Evolutionary conservation across 2,113 vertebrate species (phyloP).

Genomic region (Ondatra zibethicus): DNA sequence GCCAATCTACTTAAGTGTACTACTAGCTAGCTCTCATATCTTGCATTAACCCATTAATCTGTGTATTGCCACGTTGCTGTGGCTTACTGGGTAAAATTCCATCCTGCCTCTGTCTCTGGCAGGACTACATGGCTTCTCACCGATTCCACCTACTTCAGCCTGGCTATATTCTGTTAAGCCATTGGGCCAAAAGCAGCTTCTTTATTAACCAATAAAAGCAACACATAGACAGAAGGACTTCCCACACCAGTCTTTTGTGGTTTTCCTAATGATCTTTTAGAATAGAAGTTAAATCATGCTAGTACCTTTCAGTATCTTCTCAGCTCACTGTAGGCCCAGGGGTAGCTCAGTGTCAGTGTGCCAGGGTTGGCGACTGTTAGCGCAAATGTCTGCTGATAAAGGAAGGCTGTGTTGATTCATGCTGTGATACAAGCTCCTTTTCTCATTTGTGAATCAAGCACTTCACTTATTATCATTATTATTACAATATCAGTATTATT

Average conservation of each 20-base stretch:
- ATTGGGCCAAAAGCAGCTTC: no score
- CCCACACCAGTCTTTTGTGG: background rate
- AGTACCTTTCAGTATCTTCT: background rate
- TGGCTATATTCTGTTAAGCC: no score
- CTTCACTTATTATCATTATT: slow-evolving; percentile 10
- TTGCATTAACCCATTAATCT: no score
- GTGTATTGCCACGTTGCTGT: no score
- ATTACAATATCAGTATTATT: background rate
- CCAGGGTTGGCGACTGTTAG: background rate
- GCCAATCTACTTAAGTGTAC: no score
- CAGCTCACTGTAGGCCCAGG: background rate
- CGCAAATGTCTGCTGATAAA: background rate
- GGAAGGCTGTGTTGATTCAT: background rate
- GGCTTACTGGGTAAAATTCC: no score
- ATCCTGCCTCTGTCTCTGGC: no score
- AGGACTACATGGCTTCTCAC: no score
- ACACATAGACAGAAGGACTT: no score
- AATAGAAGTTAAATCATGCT: slow-evolving; percentile 44
- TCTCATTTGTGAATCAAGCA: background rate
- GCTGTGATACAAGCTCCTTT: slow-evolving; percentile 16
- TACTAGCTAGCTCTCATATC: no score
- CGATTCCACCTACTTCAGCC: no score
- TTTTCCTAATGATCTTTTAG: slow-evolving; percentile 18
- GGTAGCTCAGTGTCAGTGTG: background rate
- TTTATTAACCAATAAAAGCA: no score